These are phyloP conservation scores for Scortum barcoo DNA, from an alignment of 2,113 vertebrate genomes.

Conservation along the genomic window DNA sequence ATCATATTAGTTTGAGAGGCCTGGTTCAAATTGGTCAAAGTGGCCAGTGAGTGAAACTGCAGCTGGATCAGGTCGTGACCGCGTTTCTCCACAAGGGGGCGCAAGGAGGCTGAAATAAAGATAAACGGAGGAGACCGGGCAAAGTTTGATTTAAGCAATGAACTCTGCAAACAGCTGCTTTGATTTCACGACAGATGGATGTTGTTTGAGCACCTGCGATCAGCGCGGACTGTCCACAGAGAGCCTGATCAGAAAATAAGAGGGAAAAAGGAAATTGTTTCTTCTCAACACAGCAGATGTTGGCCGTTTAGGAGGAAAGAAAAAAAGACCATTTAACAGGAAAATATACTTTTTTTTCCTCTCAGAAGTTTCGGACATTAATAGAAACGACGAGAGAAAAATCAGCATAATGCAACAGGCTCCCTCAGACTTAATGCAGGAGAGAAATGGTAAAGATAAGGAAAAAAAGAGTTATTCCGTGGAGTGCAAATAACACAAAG, in stretches of 20 bases:
- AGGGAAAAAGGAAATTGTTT: not conserved
- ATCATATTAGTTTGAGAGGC: not conserved
- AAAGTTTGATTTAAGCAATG: constrained; percentile 8
- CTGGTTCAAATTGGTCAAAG: not conserved
- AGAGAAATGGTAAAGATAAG: not conserved
- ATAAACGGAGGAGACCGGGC: too few relatives aligned
- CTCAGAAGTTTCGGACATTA: not conserved
- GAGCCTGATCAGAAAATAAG: not conserved
- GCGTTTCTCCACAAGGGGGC: constrained; percentile 54
- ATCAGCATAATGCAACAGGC: not conserved
- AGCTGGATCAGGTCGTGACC: not conserved
- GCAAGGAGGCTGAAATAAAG: not conserved
- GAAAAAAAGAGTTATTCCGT: not conserved
- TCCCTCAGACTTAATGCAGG: too few relatives aligned
- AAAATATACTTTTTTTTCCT: not conserved
- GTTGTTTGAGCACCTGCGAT: constrained; percentile 2
- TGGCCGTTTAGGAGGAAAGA: not conserved
- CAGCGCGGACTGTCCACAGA: not conserved
- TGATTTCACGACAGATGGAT: constrained; percentile 5
- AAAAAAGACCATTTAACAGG: not conserved
- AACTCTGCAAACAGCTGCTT: constrained; percentile 15
- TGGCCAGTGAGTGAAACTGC: not conserved
- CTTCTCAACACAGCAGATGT: not conserved
- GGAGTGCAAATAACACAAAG: not conserved
- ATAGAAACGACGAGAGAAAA: not conserved